phyloP scores from a whole-genome alignment of 2,888 invertebrate genomes.

The Zeuzera pyrina region DNA sequence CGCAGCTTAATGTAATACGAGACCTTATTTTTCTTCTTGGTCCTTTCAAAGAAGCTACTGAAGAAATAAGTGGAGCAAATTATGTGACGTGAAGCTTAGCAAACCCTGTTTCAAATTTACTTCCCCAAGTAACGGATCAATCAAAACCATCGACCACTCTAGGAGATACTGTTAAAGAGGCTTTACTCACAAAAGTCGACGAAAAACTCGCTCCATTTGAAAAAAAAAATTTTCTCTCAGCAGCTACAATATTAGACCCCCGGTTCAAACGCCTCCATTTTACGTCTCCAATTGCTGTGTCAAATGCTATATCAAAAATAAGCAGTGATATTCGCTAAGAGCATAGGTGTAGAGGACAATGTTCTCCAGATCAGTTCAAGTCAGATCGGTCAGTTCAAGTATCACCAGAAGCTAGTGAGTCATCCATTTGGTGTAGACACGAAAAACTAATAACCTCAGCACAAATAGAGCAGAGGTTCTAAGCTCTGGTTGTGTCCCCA shows the following conservation, averaged over 20 bases:
- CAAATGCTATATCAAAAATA: constrained; percentile 2
- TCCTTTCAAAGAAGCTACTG: background rate
- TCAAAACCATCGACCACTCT: background rate
- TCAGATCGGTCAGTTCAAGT: too few relatives aligned
- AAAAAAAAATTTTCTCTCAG: background rate
- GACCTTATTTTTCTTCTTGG: background rate
- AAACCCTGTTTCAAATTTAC: background rate
- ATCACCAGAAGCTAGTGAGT: too few relatives aligned
- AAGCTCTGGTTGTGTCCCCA: too few relatives aligned
- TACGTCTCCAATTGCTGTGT: background rate
- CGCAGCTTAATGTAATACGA: background rate
- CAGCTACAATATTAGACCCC: background rate
- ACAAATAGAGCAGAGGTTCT: too few relatives aligned
- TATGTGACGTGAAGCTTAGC: background rate
- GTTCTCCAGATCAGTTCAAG: too few relatives aligned
- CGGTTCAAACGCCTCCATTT: background rate
- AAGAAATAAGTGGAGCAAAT: background rate
- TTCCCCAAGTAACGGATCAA: background rate
- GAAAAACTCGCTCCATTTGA: background rate
- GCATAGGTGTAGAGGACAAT: too few relatives aligned
- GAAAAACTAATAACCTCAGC: too few relatives aligned
- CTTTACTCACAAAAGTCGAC: background rate
- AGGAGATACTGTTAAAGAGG: background rate
- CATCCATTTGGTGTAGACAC: too few relatives aligned
- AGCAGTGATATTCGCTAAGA: too few relatives aligned